Evolutionary conservation across 2,797 vertebrate species (phyloP).

Genomic region (Paramormyrops hopkinsi): DNA sequence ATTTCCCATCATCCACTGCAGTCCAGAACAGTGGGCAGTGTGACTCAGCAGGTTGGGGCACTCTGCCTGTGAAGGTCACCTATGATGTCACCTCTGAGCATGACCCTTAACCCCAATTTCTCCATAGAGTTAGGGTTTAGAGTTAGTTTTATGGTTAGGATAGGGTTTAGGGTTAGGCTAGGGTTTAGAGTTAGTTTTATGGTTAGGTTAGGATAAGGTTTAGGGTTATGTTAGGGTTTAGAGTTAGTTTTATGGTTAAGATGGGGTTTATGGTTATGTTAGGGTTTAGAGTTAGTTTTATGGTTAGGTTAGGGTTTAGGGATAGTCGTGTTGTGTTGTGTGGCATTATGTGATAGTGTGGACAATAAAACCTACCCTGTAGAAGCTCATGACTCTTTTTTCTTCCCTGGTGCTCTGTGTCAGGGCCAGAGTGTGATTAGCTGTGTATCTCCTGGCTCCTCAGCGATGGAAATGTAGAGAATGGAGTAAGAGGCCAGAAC

Average conservation of each 20-base stretch:
- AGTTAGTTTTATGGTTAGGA: too few species aligned
- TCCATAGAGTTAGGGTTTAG: not conserved
- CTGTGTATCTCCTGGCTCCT: not conserved
- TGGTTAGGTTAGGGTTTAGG: too few species aligned
- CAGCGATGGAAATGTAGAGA: not conserved
- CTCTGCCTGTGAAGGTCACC: not conserved
- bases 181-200: too few species aligned
- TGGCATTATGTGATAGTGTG: not conserved
- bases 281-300: too few species aligned
- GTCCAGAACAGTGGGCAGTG: not conserved
- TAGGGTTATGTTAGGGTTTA: too few species aligned
- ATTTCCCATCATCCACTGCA: not conserved
- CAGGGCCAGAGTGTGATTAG: not conserved
- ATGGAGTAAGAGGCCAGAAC: not conserved
- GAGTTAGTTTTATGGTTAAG: too few species aligned
- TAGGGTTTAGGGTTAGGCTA: not conserved
- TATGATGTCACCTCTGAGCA: too few species aligned
- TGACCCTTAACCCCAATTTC: not conserved
- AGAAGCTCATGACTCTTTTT: not conserved
- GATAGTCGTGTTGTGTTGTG: not conserved
- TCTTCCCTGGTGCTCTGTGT: not conserved
- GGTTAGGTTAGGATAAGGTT: too few species aligned
- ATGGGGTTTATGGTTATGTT: too few species aligned
- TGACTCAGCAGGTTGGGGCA: not conserved
- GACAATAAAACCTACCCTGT: not conserved